phyloP scores from a whole-genome alignment of 2,113 vertebrate species.

The Lethenteron reissneri region DNA sequence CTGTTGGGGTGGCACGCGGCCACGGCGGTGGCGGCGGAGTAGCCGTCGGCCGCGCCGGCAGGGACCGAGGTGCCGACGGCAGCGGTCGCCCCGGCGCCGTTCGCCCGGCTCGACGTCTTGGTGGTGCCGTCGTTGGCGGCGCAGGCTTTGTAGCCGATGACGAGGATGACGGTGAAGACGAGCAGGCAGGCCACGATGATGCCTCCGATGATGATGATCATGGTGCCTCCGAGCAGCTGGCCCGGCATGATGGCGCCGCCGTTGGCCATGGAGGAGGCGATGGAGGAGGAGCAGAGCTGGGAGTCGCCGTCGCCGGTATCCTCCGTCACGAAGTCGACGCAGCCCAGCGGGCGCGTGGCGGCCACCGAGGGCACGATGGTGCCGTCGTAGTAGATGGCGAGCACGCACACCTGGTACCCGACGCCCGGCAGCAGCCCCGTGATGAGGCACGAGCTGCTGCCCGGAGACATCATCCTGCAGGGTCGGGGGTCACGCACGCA shows the following conservation, averaged over 20 bases:
- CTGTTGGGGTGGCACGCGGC: too few relatives aligned
- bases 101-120: slow-evolving; percentile 46
- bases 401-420: slow-evolving; percentile 60
- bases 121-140: slow-evolving; percentile 32
- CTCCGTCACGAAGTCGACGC: slow-evolving; percentile 47
- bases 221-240: slow-evolving; percentile 68
- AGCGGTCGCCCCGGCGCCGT: slow-evolving; percentile 69
- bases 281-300: neutral
- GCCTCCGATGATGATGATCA: slow-evolving; percentile 84
- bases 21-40: neutral
- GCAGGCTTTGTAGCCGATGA: slow-evolving; percentile 74
- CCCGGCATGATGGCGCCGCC: slow-evolving; percentile 53
- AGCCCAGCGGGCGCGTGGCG: slow-evolving; percentile 48
- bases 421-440: slow-evolving; percentile 59
- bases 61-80: too few relatives aligned
- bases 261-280: slow-evolving; percentile 18
- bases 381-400: slow-evolving; percentile 49
- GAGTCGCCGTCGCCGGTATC: slow-evolving; percentile 16
- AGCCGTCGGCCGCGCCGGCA: too few relatives aligned
- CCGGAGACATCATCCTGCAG: slow-evolving; percentile 65
- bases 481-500: neutral
- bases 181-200: slow-evolving; percentile 79
- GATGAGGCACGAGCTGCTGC: slow-evolving; percentile 57
- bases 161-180: slow-evolving; percentile 76
- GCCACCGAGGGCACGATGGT: slow-evolving; percentile 32